phyloP scores from a whole-genome alignment of 2,797 vertebrate genomes.

The Florisuga fusca region DNA sequence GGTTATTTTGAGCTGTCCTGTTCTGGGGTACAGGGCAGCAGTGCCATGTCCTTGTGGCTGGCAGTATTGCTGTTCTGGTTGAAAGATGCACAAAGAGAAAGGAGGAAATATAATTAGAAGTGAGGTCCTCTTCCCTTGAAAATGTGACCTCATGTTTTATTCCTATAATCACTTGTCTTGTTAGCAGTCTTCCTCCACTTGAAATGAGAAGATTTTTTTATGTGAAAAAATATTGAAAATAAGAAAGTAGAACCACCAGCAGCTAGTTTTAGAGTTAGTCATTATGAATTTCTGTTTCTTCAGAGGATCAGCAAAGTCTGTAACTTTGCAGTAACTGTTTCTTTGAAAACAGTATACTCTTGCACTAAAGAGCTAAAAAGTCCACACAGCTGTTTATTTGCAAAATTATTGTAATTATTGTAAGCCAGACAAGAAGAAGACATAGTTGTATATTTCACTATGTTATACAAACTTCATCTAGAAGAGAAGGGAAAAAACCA shows the following conservation, averaged over 20 bases:
- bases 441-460: neutral
- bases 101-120: neutral
- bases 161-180: neutral
- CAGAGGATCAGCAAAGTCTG: neutral
- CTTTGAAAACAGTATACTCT: neutral
- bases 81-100: neutral
- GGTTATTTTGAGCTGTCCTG: neutral
- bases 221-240: neutral
- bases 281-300: neutral
- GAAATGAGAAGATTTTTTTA: neutral
- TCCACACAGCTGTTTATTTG: neutral
- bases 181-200: neutral
- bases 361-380: neutral
- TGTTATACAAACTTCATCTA: neutral
- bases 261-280: neutral
- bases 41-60: fast-evolving
- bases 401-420: neutral
- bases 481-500: neutral
- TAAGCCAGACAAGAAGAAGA: neutral
- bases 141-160: neutral
- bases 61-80: neutral
- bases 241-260: neutral
- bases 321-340: neutral
- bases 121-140: neutral
- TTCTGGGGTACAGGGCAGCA: neutral